Conservation (phyloP, 2,113 vertebrate species). For the Macquaria ambigua region DNA sequence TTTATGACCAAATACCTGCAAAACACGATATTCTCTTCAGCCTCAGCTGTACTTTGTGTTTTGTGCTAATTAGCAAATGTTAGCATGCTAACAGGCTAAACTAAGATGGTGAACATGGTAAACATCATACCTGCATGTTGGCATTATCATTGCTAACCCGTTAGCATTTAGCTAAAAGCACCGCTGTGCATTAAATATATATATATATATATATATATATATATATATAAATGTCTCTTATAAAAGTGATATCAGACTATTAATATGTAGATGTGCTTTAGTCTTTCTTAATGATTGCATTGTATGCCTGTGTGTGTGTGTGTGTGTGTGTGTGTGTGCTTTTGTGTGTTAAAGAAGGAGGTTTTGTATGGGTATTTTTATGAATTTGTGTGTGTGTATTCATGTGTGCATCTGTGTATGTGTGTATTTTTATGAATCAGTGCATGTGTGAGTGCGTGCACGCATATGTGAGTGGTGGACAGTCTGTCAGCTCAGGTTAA, state of each 20-base stretch:
- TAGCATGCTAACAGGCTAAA: neutral
- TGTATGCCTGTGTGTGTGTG: neutral
- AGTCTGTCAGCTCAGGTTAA: conserved; percentile 85
- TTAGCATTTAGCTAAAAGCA: neutral
- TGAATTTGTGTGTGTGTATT: conserved; percentile 21
- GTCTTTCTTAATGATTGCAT: neutral
- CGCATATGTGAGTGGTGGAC: conserved; percentile 41
- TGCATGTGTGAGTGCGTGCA: conserved; percentile 46
- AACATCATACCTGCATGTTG: neutral
- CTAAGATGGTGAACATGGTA: neutral
- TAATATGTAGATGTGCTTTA: neutral
- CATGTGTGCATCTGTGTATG: neutral
- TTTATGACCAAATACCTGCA: neutral
- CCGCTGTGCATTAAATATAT: no score
- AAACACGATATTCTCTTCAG: neutral
- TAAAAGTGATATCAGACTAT: conserved; percentile 9
- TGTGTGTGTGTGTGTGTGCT: conserved; percentile 23
- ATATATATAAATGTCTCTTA: neutral
- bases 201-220: no score
- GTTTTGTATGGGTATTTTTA: conserved; percentile 54
- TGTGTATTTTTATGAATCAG: conserved; percentile 44
- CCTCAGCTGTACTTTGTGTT: neutral
- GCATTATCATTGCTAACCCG: neutral
- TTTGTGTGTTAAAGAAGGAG: conserved; percentile 22
- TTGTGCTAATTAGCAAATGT: neutral